A percentile compares a stretch with the other conserved stretches of the same genome.
These are phyloP conservation scores for Clarias magur DNA, from an alignment of 2,113 vertebrate genomes.

Conservation along the genomic window DNA sequence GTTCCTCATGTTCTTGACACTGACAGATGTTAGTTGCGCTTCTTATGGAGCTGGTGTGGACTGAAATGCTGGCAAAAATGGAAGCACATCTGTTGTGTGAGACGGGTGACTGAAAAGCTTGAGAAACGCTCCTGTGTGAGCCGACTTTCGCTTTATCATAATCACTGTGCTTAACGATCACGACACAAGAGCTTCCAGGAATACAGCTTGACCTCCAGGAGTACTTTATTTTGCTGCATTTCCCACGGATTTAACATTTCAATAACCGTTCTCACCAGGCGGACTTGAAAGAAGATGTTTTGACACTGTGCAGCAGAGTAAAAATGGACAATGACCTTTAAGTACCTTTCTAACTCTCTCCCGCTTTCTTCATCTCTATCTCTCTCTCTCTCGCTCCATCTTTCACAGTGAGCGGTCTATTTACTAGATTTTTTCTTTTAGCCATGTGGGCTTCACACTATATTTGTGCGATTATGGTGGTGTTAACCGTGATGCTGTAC, in stretches of 20 bases:
- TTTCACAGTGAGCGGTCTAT: conserved; percentile 7
- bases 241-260: conserved; percentile 9
- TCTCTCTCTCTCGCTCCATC: background rate
- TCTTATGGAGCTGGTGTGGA: background rate
- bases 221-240: background rate
- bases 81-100: conserved; percentile 29
- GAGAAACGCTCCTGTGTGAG: background rate
- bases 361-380: background rate
- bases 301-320: background rate
- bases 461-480: conserved; percentile 36
- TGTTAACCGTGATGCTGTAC: conserved; percentile 38
- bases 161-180: background rate
- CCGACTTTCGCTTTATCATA: background rate
- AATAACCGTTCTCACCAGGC: background rate
- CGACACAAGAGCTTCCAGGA: background rate
- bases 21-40: conserved; percentile 1
- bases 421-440: background rate
- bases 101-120: background rate
- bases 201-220: conserved; percentile 5
- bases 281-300: conserved; percentile 15
- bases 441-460: background rate
- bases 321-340: conserved; percentile 35
- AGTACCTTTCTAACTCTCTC: background rate
- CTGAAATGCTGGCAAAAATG: conserved; percentile 13
- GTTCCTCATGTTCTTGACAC: background rate